phyloP scores from a whole-genome alignment of 2,888 invertebrate species.

The Ochlodes sylvanus region DNA sequence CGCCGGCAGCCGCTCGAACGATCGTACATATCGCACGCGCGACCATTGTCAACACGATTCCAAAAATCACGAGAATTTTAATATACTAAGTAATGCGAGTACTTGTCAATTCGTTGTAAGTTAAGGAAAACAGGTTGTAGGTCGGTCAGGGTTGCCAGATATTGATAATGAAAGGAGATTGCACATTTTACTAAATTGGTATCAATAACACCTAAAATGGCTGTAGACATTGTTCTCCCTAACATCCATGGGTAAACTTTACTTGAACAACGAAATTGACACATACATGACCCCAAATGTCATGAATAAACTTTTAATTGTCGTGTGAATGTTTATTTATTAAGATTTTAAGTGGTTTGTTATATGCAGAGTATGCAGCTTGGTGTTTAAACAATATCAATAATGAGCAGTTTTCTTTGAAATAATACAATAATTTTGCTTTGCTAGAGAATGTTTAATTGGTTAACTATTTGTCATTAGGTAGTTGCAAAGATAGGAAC shows the following conservation, averaged over 20 bases:
- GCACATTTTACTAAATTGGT: not conserved
- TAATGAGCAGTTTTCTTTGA: constrained; percentile 7
- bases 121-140: constrained; percentile 14
- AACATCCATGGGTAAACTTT: not conserved
- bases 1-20: constrained; percentile 25
- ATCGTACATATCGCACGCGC: constrained; percentile 24
- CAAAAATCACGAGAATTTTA: constrained; percentile 10
- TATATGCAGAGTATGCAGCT: not conserved
- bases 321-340: not conserved
- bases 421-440: not conserved
- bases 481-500: not conserved
- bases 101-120: constrained; percentile 27
- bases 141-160: constrained; percentile 30
- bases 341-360: not conserved
- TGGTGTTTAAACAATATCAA: not conserved
- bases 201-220: not conserved
- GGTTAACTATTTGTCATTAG: constrained; percentile 2
- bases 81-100: constrained; percentile 23
- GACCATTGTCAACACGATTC: constrained; percentile 24
- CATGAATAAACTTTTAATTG: not conserved
- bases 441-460: not conserved
- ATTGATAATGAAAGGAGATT: not conserved
- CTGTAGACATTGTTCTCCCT: not conserved
- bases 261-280: constrained; percentile 1
- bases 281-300: not conserved